Evolutionary conservation across 1,140 invertebrate genomes (phyloP).

Genomic region (Drosophila varians): DNA sequence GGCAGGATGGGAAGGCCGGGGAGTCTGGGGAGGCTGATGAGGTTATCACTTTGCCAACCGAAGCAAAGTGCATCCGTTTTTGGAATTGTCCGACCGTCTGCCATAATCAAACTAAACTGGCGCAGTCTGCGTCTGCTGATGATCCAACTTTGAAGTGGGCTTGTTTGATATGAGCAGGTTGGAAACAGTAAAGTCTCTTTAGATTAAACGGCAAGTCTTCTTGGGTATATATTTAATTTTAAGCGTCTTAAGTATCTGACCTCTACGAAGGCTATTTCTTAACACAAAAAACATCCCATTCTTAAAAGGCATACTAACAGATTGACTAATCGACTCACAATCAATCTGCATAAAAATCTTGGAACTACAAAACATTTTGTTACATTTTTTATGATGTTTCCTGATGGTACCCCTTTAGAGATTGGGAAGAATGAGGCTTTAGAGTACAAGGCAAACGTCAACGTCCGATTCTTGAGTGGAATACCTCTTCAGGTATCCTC

Average conservation of each 20-base stretch:
- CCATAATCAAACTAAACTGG: slow-evolving; percentile 78
- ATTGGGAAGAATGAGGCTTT: too few species aligned
- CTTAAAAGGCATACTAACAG: too few species aligned
- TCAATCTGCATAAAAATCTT: too few species aligned
- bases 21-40: slow-evolving; percentile 47
- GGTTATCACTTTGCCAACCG: slow-evolving; percentile 73
- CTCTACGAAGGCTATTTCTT: too few species aligned
- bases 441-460: too few species aligned
- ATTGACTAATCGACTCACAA: too few species aligned
- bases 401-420: too few species aligned
- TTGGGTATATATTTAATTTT: too few species aligned
- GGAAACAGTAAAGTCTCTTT: slow-evolving; percentile 5
- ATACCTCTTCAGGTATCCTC: too few species aligned
- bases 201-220: not conserved
- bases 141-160: slow-evolving; percentile 40
- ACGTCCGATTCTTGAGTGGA: not conserved
- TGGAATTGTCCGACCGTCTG: slow-evolving; percentile 51
- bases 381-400: too few species aligned
- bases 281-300: not conserved
- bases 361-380: too few species aligned
- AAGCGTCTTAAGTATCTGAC: too few species aligned
- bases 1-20: not conserved
- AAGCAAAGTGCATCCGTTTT: slow-evolving; percentile 78
- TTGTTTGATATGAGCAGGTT: slow-evolving; percentile 1
- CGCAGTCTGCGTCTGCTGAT: slow-evolving; percentile 48